Conservation (phyloP, 2,113 vertebrate genomes). For the Gymnobelideus leadbeateri region DNA sequence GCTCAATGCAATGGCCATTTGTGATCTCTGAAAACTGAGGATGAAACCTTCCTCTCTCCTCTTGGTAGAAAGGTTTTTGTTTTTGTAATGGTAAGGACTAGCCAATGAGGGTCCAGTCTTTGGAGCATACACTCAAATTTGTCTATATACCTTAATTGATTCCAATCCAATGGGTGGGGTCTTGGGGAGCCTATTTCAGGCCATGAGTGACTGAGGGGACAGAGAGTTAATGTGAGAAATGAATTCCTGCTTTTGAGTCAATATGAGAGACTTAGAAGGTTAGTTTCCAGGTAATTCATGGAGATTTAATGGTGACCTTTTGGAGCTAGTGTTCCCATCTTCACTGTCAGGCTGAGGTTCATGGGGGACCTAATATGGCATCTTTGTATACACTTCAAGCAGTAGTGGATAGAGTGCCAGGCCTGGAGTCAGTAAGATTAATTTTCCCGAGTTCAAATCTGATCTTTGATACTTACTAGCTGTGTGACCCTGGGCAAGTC, state of each 20-base stretch:
- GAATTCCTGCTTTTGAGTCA: not conserved
- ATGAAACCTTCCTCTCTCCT: not conserved
- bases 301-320: not conserved
- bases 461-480: not conserved
- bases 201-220: not conserved
- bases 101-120: not conserved
- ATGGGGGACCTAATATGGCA: not conserved
- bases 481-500: not conserved
- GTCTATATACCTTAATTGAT: not conserved
- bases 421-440: not conserved
- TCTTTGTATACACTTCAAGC: not conserved
- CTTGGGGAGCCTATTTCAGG: not conserved
- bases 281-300: not conserved
- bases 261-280: not conserved
- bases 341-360: not conserved
- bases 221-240: not conserved
- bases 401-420: not conserved
- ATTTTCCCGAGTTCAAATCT: not conserved
- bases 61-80: not conserved
- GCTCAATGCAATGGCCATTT: not conserved
- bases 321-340: not conserved
- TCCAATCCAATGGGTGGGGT: not conserved
- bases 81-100: not conserved
- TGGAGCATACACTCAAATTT: not conserved
- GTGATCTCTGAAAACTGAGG: not conserved